Evolutionary conservation across 2,888 invertebrate genomes (phyloP).

Genomic region (Drosophila acutilabella): DNA sequence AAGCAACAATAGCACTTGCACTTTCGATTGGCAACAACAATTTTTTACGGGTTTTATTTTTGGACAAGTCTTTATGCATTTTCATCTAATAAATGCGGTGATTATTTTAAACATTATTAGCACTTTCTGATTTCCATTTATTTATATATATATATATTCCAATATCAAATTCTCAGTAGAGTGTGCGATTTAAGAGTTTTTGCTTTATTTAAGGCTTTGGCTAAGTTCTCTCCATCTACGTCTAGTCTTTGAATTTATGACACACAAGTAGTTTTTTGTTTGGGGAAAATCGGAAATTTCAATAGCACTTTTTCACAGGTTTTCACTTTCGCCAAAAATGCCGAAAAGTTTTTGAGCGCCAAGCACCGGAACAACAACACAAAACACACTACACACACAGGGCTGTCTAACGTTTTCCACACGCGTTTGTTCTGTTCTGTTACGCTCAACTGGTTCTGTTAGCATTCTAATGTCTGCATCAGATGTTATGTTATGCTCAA

Average conservation of each 20-base stretch:
- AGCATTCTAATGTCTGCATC: not conserved
- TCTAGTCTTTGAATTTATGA: slow-evolving; percentile 53
- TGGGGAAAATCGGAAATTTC: slow-evolving; percentile 11
- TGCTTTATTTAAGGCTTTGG: slow-evolving; percentile 21
- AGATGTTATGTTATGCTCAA: slow-evolving; percentile 27
- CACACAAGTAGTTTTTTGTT: slow-evolving; percentile 43
- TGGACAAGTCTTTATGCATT: slow-evolving; percentile 84
- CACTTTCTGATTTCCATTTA: slow-evolving; percentile 7
- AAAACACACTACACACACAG: slow-evolving; percentile 55
- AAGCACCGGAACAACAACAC: slow-evolving; percentile 67
- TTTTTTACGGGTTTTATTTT: slow-evolving; percentile 84
- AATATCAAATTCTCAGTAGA: not conserved
- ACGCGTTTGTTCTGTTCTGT: slow-evolving; percentile 48
- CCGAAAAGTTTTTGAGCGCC: slow-evolving; percentile 74
- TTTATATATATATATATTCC: too few relatives aligned
- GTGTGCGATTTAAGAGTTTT: slow-evolving; percentile 19
- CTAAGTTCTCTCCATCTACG: slow-evolving; percentile 37
- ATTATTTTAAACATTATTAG: slow-evolving; percentile 61
- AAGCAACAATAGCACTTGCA: slow-evolving; percentile 50
- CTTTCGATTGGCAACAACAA: slow-evolving; percentile 49
- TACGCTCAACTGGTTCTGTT: slow-evolving; percentile 32
- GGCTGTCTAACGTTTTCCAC: slow-evolving; percentile 44
- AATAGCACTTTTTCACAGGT: slow-evolving; percentile 35
- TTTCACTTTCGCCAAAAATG: slow-evolving; percentile 50
- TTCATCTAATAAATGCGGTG: slow-evolving; percentile 75